Percentiles rank a stretch among this genome's conserved stretches.
Conservation (phyloP, 2,113 vertebrate genomes). For the Apteryx owenii region DNA sequence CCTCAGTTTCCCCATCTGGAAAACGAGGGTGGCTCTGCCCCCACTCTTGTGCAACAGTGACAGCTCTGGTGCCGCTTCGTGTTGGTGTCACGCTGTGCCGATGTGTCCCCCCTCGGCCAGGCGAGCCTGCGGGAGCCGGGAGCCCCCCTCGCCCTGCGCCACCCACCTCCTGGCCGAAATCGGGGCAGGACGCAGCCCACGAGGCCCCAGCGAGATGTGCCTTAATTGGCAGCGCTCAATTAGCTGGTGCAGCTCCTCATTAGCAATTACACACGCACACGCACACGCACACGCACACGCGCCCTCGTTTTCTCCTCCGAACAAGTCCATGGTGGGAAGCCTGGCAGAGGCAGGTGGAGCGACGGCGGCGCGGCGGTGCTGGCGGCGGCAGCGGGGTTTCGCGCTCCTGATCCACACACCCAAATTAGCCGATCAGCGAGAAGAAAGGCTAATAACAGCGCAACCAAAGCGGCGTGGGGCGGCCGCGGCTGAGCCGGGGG, state of each 20-base stretch:
- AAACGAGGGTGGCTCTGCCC: too few relatives aligned
- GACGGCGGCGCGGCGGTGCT: too few relatives aligned
- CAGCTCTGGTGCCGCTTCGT: too few relatives aligned
- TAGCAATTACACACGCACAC: neutral
- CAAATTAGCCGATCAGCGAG: neutral
- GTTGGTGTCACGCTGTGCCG: too few relatives aligned
- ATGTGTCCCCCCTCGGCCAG: too few relatives aligned
- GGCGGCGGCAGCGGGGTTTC: neutral
- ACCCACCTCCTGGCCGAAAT: neutral
- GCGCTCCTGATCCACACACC: neutral
- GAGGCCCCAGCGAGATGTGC: neutral
- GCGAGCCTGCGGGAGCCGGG: too few relatives aligned
- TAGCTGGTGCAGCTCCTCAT: neutral
- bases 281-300: neutral
- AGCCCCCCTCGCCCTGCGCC: neutral
- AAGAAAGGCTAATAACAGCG: neutral
- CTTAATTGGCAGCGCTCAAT: neutral
- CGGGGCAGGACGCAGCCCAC: neutral
- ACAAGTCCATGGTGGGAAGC: too few relatives aligned
- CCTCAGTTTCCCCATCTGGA: too few relatives aligned
- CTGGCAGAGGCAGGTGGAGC: too few relatives aligned
- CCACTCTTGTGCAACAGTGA: too few relatives aligned
- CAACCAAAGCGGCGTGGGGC: neutral
- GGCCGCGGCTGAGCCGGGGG: too few relatives aligned
- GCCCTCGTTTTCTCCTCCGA: neutral